phyloP scores from a whole-genome alignment of 2,797 vertebrate species.

The Sebastes elongatus region DNA sequence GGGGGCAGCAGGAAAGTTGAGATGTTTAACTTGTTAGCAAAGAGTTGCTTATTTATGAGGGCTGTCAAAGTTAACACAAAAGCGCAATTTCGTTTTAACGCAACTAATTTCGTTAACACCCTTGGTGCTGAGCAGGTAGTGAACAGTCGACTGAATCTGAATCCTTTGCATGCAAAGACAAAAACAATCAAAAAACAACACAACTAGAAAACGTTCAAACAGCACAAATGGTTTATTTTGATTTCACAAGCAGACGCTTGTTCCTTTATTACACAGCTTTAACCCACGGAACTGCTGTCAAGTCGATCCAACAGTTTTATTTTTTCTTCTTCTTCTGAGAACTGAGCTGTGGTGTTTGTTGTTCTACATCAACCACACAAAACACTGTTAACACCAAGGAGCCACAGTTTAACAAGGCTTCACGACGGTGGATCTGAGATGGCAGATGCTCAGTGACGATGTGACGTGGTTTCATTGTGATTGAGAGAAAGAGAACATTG shows the following conservation, averaged over 20 bases:
- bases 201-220: constrained; percentile 17
- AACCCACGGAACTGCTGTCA: constrained; percentile 18
- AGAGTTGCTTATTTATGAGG: background rate
- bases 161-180: background rate
- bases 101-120: too few relatives aligned
- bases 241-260: constrained; percentile 38
- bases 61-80: too few relatives aligned
- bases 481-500: background rate
- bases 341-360: constrained; percentile 1
- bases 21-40: background rate
- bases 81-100: fast-evolving
- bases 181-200: background rate
- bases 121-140: background rate
- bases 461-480: background rate
- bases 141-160: background rate
- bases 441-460: background rate
- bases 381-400: constrained; percentile 35
- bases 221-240: constrained; percentile 65
- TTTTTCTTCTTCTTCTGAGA: background rate
- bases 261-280: constrained; percentile 33
- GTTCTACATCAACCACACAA: constrained; percentile 28
- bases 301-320: background rate
- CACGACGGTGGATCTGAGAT: background rate
- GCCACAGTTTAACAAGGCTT: constrained; percentile 21
- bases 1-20: background rate